These are phyloP conservation scores for Oithona nana DNA, from an alignment of 2,888 invertebrate species.

Conservation along the genomic window DNA sequence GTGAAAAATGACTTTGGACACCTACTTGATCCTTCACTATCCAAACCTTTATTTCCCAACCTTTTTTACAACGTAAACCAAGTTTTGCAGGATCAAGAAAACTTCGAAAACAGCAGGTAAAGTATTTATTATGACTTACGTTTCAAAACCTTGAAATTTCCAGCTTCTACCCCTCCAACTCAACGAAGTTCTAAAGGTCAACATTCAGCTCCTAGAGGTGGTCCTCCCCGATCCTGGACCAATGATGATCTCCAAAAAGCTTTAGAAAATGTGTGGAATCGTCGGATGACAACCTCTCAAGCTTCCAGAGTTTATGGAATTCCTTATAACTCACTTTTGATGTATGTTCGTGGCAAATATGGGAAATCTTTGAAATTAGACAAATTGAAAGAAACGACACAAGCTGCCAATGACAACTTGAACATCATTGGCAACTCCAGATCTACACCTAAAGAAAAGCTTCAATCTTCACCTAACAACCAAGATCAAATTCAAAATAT, in stretches of 20 bases:
- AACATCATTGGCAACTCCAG: slow-evolving; percentile 13
- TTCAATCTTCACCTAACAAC: too few species aligned
- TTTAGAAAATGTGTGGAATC: slow-evolving; percentile 82
- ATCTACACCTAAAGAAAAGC: slow-evolving; percentile 13
- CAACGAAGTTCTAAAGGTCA: slow-evolving; percentile 43
- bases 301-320: slow-evolving; percentile 76
- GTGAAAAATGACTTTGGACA: too few species aligned
- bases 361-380: slow-evolving; percentile 78
- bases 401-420: slow-evolving; percentile 29
- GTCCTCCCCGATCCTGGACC: slow-evolving; percentile 77
- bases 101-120: too few species aligned
- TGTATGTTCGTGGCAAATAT: slow-evolving; percentile 81
- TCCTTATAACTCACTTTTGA: slow-evolving; percentile 74
- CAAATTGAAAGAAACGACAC: slow-evolving; percentile 68
- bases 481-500: too few species aligned
- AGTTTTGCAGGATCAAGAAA: too few species aligned
- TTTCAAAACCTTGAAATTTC: too few species aligned
- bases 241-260: slow-evolving; percentile 77
- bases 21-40: too few species aligned
- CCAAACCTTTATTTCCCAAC: too few species aligned
- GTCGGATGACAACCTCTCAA: slow-evolving; percentile 81
- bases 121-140: too few species aligned
- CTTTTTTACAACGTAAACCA: too few species aligned
- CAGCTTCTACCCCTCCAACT: not conserved
- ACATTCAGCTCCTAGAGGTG: slow-evolving; percentile 66